A percentile compares a stretch with the other conserved stretches of the same genome.
These are phyloP conservation scores for Gallinago stenura DNA, from an alignment of 2,797 vertebrate genomes.

Conservation along the genomic window DNA sequence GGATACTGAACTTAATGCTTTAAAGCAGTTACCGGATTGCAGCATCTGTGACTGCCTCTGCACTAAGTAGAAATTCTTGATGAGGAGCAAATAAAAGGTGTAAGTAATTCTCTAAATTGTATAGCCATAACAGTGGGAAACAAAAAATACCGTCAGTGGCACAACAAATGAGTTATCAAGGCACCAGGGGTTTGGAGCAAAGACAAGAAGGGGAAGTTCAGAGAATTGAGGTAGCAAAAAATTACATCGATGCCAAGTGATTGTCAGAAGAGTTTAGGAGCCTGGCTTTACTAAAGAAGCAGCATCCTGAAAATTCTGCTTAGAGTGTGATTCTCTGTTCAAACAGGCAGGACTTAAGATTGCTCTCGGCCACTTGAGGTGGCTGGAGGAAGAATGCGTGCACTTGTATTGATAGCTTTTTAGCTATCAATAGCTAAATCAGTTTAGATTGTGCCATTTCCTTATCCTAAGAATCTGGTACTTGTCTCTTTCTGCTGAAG, in stretches of 20 bases:
- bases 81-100: background rate
- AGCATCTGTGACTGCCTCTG: background rate
- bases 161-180: background rate
- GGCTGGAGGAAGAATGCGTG: background rate
- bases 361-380: background rate
- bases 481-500: background rate
- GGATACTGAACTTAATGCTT: background rate
- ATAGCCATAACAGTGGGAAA: background rate
- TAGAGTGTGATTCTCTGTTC: background rate
- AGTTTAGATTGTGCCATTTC: background rate
- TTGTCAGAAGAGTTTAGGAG: background rate
- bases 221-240: background rate
- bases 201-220: background rate
- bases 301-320: background rate
- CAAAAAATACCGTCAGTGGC: background rate
- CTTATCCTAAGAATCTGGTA: background rate
- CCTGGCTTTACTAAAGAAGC: background rate
- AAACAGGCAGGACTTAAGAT: background rate
- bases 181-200: background rate
- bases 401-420: accelerated
- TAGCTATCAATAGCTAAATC: no score
- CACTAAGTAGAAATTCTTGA: background rate
- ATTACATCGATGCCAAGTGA: background rate
- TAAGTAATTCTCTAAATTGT: background rate
- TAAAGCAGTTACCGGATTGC: background rate